phyloP scores from a whole-genome alignment of 2,888 invertebrate species.

The Lochmaea crataegi region DNA sequence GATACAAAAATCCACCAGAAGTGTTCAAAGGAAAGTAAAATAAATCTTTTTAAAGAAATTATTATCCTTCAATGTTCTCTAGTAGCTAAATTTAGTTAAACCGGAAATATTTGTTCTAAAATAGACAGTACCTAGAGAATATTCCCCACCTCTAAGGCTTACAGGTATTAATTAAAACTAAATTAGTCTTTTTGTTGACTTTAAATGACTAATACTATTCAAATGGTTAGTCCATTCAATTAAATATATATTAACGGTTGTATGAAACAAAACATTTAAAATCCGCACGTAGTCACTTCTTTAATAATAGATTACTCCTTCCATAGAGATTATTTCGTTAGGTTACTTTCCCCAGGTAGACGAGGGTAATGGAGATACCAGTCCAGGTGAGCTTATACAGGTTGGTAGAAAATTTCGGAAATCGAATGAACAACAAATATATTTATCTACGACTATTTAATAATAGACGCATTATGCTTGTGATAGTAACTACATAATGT shows the following conservation, averaged over 20 bases:
- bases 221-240: not conserved
- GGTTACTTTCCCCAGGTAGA: not conserved
- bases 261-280: not conserved
- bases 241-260: not conserved
- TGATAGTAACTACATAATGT: too few relatives aligned
- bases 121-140: not conserved
- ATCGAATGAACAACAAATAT: too few relatives aligned
- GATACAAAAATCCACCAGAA: slow-evolving; percentile 1
- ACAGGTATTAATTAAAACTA: not conserved
- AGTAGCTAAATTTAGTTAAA: not conserved
- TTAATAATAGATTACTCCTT: not conserved
- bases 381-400: too few relatives aligned
- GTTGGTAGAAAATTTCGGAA: too few relatives aligned
- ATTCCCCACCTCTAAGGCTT: not conserved
- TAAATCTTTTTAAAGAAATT: not conserved
- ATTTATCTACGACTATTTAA: too few relatives aligned
- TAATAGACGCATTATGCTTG: too few relatives aligned
- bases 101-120: not conserved
- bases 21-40: not conserved
- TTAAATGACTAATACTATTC: not conserved
- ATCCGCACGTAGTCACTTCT: not conserved
- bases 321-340: not conserved
- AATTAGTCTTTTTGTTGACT: not conserved
- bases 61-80: not conserved
- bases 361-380: too few relatives aligned